These are phyloP conservation scores for Physella acuta DNA, from an alignment of 1,140 invertebrate species.

Conservation along the genomic window DNA sequence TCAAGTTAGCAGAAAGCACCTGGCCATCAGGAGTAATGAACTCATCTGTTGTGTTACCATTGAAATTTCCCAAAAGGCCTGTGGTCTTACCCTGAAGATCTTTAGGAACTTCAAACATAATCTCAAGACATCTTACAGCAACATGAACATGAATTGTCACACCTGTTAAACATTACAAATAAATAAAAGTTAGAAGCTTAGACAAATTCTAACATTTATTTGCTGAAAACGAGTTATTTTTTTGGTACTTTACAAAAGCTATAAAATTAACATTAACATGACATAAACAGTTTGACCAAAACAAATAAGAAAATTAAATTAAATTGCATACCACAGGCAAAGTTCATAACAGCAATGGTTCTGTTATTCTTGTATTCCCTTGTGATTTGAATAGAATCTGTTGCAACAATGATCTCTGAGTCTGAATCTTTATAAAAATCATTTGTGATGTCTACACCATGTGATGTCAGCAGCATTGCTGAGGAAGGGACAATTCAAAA, in stretches of 20 bases:
- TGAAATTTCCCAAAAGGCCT: constrained; percentile 39
- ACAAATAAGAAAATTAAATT: too few relatives aligned
- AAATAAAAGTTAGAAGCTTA: too few relatives aligned
- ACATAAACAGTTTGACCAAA: too few relatives aligned
- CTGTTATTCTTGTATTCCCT: background rate
- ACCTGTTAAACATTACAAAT: background rate
- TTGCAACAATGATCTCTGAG: background rate
- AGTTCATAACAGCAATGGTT: background rate
- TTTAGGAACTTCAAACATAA: constrained; percentile 22
- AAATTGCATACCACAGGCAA: constrained; percentile 9
- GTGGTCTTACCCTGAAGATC: constrained; percentile 27
- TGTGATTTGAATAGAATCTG: background rate
- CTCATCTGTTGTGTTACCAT: constrained; percentile 36
- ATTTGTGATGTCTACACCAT: background rate
- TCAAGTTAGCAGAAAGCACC: constrained; percentile 21
- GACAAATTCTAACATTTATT: too few relatives aligned
- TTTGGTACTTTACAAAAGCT: too few relatives aligned
- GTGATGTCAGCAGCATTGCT: background rate
- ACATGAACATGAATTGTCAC: background rate
- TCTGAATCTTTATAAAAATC: background rate
- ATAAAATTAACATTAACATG: too few relatives aligned
- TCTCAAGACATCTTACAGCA: constrained; percentile 22
- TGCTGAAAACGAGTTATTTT: too few relatives aligned
- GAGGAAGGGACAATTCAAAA: too few relatives aligned
- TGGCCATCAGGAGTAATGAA: constrained; percentile 33